Conservation (phyloP, 2,113 vertebrate genomes). For the Elanus axillaris region DNA sequence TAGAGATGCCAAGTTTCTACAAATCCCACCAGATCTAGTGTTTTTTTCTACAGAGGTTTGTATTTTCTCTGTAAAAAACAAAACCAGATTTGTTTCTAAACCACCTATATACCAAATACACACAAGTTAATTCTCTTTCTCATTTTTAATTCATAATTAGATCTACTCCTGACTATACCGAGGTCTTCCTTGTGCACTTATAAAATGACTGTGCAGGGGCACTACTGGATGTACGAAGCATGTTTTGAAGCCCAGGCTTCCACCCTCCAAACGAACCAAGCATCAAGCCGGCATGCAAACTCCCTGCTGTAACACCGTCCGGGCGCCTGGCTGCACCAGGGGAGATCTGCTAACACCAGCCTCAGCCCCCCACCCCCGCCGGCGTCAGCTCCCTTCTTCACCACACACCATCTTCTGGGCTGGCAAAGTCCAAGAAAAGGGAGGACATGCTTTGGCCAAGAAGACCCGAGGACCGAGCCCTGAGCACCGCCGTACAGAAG, state of each 20-base stretch:
- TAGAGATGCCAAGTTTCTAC: background rate
- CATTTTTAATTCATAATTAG: background rate
- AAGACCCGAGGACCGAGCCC: background rate
- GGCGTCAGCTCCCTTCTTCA: background rate
- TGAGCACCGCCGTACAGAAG: fast-evolving
- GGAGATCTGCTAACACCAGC: background rate
- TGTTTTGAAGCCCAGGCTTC: background rate
- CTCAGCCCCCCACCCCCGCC: fast-evolving
- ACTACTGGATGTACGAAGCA: background rate
- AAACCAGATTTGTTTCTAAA: background rate
- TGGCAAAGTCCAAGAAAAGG: background rate
- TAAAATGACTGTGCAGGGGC: background rate
- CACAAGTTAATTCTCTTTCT: background rate
- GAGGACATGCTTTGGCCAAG: background rate
- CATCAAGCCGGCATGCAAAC: background rate
- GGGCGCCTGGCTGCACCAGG: background rate
- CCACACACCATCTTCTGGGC: background rate
- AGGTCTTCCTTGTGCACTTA: background rate
- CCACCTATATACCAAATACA: background rate
- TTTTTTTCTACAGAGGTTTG: background rate
- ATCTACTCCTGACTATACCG: background rate
- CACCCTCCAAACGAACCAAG: background rate
- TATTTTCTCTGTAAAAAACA: background rate
- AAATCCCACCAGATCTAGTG: background rate
- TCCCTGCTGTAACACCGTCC: fast-evolving